A percentile compares a stretch with the other conserved stretches of the same genome.
phyloP scores from a whole-genome alignment of 1,140 invertebrate genomes.

The Portunus trituberculatus region DNA sequence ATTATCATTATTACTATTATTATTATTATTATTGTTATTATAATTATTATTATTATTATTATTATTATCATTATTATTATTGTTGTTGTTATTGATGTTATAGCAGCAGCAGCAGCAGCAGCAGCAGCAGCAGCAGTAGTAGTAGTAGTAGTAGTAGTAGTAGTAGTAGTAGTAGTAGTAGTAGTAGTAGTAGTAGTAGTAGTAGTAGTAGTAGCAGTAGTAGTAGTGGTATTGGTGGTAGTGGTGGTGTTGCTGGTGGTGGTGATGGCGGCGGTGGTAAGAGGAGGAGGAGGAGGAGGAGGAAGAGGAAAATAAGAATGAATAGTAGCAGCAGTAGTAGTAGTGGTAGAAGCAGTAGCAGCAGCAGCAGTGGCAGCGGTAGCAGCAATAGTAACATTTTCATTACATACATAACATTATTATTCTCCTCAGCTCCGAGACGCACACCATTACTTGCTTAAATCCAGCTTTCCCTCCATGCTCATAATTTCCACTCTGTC shows the following conservation, averaged over 20 bases:
- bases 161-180: constrained; percentile 24
- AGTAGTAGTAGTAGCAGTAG: not conserved
- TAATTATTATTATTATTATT: no score
- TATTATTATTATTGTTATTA: no score
- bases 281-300: not conserved
- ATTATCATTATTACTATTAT: no score
- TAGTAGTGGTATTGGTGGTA: not conserved
- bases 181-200: constrained; percentile 1
- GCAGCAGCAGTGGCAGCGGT: not conserved
- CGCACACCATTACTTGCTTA: no score
- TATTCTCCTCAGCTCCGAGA: no score
- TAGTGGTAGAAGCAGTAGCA: not conserved
- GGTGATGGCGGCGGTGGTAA: not conserved
- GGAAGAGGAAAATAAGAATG: no score
- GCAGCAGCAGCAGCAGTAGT: not conserved
- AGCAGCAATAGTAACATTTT: not conserved
- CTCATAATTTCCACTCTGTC: no score
- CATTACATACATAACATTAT: no score
- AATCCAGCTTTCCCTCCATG: no score
- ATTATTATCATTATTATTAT: no score
- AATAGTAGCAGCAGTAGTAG: not conserved
- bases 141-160: not conserved
- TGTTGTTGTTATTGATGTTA: no score
- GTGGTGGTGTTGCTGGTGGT: not conserved
- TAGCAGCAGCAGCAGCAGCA: not conserved